These are phyloP conservation scores for Heliconius hortense DNA, from an alignment of 2,888 invertebrate genomes.

Conservation along the genomic window DNA sequence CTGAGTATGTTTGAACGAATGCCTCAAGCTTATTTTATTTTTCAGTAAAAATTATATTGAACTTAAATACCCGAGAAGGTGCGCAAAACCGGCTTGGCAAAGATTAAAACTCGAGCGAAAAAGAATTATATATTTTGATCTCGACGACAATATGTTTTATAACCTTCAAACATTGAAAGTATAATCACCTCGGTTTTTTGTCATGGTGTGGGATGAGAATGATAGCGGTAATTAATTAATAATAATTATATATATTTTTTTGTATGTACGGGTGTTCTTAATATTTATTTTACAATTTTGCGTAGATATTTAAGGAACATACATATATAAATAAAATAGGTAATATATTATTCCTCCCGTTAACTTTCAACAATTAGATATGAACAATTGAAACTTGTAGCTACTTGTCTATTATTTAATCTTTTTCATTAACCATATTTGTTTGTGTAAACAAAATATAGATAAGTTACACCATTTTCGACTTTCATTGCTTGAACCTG, in stretches of 20 bases:
- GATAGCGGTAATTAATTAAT: not conserved
- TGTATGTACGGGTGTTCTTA: not conserved
- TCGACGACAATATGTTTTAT: not conserved
- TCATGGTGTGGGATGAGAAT: not conserved
- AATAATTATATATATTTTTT: not conserved
- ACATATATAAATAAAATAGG: no score
- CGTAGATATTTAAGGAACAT: no score
- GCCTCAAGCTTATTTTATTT: conserved; percentile 23
- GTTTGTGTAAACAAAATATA: not conserved
- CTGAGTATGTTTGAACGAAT: conserved; percentile 28
- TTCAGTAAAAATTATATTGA: conserved; percentile 2
- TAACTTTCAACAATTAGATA: not conserved
- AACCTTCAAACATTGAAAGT: conserved; percentile 27
- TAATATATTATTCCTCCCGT: not conserved
- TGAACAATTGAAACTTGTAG: not conserved
- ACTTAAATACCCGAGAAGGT: not conserved
- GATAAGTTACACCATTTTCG: not conserved
- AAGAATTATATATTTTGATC: conserved; percentile 17
- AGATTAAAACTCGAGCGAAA: conserved; percentile 13
- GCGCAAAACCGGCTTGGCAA: conserved; percentile 15
- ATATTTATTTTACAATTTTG: no score
- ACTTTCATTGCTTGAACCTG: not conserved
- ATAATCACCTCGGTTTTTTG: conserved; percentile 3
- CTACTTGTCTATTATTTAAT: not conserved
- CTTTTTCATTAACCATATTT: not conserved